Conservation (phyloP, 2,113 vertebrate species). For the Hyla sarda region DNA sequence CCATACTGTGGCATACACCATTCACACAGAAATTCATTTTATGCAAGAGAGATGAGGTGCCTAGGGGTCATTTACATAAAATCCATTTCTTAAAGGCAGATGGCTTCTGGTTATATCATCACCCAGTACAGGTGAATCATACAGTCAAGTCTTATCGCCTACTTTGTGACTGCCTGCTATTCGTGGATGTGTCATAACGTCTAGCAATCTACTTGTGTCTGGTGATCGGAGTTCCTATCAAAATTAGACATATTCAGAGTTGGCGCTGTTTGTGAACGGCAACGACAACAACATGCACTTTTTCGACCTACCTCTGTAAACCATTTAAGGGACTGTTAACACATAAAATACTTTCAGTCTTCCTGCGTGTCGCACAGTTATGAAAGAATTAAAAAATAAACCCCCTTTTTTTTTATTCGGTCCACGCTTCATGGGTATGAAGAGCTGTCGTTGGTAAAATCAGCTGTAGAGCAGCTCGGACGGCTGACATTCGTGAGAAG, state of each 20-base stretch:
- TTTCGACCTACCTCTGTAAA: slow-evolving; percentile 78
- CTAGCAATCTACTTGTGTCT: neutral
- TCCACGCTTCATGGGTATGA: slow-evolving; percentile 66
- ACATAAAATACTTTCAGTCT: slow-evolving; percentile 73
- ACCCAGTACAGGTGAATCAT: slow-evolving; percentile 6
- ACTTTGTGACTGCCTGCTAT: neutral
- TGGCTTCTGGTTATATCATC: neutral
- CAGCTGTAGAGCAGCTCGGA: slow-evolving; percentile 50
- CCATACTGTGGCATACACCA: slow-evolving; percentile 35
- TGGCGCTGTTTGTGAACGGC: neutral
- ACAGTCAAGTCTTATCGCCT: slow-evolving; percentile 9
- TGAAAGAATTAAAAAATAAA: slow-evolving; percentile 62
- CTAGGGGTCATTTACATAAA: neutral
- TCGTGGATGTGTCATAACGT: neutral
- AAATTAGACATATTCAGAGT: slow-evolving; percentile 15
- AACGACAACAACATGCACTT: slow-evolving; percentile 75
- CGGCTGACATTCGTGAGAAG: slow-evolving; percentile 64
- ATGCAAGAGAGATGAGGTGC: neutral
- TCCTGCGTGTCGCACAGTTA: slow-evolving; percentile 70
- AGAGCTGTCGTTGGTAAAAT: slow-evolving; percentile 52
- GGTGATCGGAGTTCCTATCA: neutral
- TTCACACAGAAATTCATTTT: slow-evolving; percentile 30
- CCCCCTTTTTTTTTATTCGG: slow-evolving; percentile 66
- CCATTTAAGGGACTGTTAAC: slow-evolving; percentile 74
- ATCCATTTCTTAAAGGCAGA: slow-evolving; percentile 27